Conservation (phyloP, 1,140 invertebrate genomes). For the Drosophila oshimai region DNA sequence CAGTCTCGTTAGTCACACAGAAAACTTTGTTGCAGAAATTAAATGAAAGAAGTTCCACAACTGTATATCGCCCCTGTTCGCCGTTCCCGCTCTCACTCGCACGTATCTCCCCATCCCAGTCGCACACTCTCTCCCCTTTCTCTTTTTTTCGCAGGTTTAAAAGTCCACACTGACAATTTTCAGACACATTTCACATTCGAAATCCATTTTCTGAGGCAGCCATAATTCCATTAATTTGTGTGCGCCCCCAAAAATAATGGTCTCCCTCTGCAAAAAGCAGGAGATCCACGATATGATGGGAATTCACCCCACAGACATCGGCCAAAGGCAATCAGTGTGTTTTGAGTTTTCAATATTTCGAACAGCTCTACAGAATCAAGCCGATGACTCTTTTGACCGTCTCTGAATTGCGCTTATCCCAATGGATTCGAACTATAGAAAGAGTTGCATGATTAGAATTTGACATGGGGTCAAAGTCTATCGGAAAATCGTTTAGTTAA, state of each 20-base stretch:
- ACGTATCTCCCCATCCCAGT: background rate
- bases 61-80: slow-evolving; percentile 35
- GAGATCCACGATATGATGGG: background rate
- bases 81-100: background rate
- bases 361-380: background rate
- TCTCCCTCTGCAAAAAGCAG: background rate
- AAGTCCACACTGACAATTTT: slow-evolving; percentile 53
- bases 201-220: slow-evolving; percentile 49
- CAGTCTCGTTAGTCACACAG: slow-evolving; percentile 55
- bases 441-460: background rate
- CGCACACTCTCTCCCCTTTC: background rate
- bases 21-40: slow-evolving; percentile 69
- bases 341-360: slow-evolving; percentile 5
- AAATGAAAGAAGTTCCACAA: slow-evolving; percentile 77
- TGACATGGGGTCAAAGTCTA: background rate
- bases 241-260: slow-evolving; percentile 43
- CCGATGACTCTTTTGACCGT: background rate
- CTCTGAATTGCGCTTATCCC: background rate
- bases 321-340: background rate
- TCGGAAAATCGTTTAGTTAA: background rate
- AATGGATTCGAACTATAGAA: background rate
- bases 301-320: background rate
- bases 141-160: slow-evolving; percentile 19
- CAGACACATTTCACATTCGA: slow-evolving; percentile 61
- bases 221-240: slow-evolving; percentile 71